Percentiles rank a stretch among this genome's conserved stretches.
Conservation (phyloP, 2,113 vertebrate species). For the Petromus typicus region DNA sequence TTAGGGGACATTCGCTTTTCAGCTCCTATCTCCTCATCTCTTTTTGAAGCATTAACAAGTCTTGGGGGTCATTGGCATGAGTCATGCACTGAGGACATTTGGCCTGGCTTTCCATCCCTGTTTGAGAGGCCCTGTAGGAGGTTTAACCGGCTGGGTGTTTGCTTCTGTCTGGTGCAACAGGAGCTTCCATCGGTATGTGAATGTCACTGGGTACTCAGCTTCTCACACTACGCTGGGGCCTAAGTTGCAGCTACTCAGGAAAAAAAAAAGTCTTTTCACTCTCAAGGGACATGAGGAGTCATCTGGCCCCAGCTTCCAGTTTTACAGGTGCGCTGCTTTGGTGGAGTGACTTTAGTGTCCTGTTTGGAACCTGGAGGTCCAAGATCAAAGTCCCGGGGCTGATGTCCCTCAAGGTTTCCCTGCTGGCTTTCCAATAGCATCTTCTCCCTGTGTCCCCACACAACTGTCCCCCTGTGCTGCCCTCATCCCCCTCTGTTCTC, state of each 20-base stretch:
- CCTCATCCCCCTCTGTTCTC: background rate
- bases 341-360: background rate
- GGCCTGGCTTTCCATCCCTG: background rate
- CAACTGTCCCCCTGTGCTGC: too few relatives aligned
- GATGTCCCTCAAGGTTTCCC: background rate
- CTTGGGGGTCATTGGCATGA: background rate
- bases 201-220: background rate
- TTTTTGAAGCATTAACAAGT: background rate
- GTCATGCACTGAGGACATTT: background rate
- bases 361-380: background rate
- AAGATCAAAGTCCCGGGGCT: background rate
- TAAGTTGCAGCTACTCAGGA: fast-evolving
- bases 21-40: background rate
- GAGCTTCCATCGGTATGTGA: background rate
- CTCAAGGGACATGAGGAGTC: background rate
- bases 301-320: too few relatives aligned
- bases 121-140: background rate
- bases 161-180: background rate
- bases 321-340: background rate
- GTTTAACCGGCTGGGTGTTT: background rate
- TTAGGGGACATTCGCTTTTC: background rate
- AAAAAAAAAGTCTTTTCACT: background rate
- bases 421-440: background rate
- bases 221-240: fast-evolving
- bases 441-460: background rate